Percentiles rank a stretch among this genome's conserved stretches.
These are phyloP conservation scores for Willisornis vidua DNA, from an alignment of 2,113 vertebrate species.

Conservation along the genomic window DNA sequence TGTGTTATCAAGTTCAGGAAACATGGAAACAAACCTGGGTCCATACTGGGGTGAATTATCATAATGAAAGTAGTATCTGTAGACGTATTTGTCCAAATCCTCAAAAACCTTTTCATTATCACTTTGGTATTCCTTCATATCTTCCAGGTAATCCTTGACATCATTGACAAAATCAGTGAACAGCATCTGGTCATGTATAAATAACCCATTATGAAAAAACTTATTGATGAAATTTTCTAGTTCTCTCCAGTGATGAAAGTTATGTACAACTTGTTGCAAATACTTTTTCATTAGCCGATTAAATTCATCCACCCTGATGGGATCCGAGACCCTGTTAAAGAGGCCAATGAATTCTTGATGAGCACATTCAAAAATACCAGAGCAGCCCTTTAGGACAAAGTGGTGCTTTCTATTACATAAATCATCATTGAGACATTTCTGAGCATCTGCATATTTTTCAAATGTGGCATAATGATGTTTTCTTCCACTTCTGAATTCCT, in stretches of 20 bases:
- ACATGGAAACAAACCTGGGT: slow-evolving; percentile 83
- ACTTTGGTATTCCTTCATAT: slow-evolving; percentile 85
- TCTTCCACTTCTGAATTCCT: slow-evolving; percentile 65
- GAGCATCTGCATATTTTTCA: slow-evolving; percentile 56
- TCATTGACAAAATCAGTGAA: slow-evolving; percentile 93
- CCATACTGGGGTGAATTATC: slow-evolving; percentile 76
- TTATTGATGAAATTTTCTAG: slow-evolving; percentile 85
- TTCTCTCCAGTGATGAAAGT: slow-evolving; percentile 93
- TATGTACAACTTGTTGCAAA: slow-evolving; percentile 84
- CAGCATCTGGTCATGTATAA: slow-evolving; percentile 93
- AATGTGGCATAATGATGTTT: slow-evolving; percentile 58
- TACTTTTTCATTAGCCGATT: slow-evolving; percentile 86
- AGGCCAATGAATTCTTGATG: slow-evolving; percentile 85
- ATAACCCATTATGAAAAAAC: slow-evolving; percentile 91
- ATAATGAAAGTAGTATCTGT: slow-evolving; percentile 90
- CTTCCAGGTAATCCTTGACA: slow-evolving; percentile 88
- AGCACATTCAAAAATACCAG: slow-evolving; percentile 85
- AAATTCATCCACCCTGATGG: slow-evolving; percentile 89
- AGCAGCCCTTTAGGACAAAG: slow-evolving; percentile 78
- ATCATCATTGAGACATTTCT: slow-evolving; percentile 66
- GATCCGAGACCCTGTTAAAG: slow-evolving; percentile 84
- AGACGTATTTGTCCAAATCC: slow-evolving; percentile 89
- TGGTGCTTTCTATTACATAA: slow-evolving; percentile 46
- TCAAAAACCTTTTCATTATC: slow-evolving; percentile 79
- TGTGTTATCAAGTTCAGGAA: slow-evolving; percentile 60